Base-by-base conservation (phyloP, 2,888 invertebrate genomes). In the Andrena marginata region DNA sequence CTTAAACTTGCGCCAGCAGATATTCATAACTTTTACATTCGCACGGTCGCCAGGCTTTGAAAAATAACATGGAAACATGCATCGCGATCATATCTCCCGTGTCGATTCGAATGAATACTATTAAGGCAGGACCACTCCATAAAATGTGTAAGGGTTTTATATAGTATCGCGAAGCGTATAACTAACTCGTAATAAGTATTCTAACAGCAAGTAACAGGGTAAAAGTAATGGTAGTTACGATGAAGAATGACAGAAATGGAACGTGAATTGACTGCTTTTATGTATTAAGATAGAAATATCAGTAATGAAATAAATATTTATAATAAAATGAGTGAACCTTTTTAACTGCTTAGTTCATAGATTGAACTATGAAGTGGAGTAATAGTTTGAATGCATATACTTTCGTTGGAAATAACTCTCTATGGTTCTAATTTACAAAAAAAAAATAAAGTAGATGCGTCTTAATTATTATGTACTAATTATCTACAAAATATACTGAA, bases 1-100 rank as follows among this genome's bases (percentile, higher is more conserved):
- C 68, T 83, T 82, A 77, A 79, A 83, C 80, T 77, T 85, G 85
- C 90, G 64, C 74, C 75, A 20, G 48, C 74, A 67, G 74, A 82
- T 82, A 81, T 82, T 81, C 65, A 70, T 82, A 82, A 81, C 69
- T 82, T 51, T 65, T 54, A 23, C 56, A 20, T 63, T 7, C 10
- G 20, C 10, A 64, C 35, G 20, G 48, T 48, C 60, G 31, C 31
- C 48, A 2, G 7, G 51, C 6, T 51, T 33, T 65, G 60, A 72
- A 54, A 72, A 72, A 80, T 67, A 56, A 62, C 48, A 68, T 5
- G 23, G 60, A 23, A 80, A 80, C 42, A 80, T 33, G 31, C 2
- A 7, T 20, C 51, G 20, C 56, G 56, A 10, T 56, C 23, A 26
- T 56, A 23, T 56, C 4, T 26, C 4, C n/a, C 51, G 2, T 62